A percentile compares a stretch with the other conserved stretches of the same genome.
phyloP scores from a whole-genome alignment of 1,140 invertebrate genomes.

The Neoseiulus cucumeris region DNA sequence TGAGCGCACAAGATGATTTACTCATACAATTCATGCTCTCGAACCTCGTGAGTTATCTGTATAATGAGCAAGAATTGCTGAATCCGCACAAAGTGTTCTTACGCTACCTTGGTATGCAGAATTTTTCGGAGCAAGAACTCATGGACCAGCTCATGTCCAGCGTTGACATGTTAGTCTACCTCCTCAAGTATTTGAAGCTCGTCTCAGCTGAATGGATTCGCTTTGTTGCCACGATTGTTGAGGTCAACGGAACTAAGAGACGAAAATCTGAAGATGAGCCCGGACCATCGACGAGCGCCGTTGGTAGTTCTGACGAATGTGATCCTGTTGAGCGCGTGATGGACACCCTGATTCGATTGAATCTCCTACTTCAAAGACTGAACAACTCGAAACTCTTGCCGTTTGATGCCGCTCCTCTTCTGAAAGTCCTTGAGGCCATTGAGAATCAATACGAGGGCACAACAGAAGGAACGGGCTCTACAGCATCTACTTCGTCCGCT shows the following conservation, averaged over 20 bases:
- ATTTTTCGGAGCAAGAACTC: conserved; percentile 8
- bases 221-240: conserved; percentile 1
- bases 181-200: conserved; percentile 2
- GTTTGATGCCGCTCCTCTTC: neutral
- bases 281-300: neutral
- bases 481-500: no score
- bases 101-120: neutral
- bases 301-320: neutral
- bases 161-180: conserved; percentile 7
- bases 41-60: neutral
- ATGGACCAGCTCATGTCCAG: conserved; percentile 6
- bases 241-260: neutral
- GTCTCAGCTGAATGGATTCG: neutral
- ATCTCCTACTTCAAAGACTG: neutral
- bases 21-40: conserved; percentile 2
- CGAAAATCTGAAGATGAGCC: neutral
- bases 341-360: neutral
- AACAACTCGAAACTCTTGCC: conserved; percentile 3
- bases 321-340: neutral
- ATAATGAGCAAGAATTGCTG: neutral
- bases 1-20: conserved; percentile 7
- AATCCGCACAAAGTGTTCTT: conserved; percentile 3
- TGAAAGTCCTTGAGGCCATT: neutral
- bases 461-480: no score
- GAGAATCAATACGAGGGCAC: neutral